A percentile compares a stretch with the other conserved stretches of the same genome.
Conservation (phyloP, 30 jellyfish, hydroid and myxozoan genomes). For the Turritopsis dohrnii region DNA sequence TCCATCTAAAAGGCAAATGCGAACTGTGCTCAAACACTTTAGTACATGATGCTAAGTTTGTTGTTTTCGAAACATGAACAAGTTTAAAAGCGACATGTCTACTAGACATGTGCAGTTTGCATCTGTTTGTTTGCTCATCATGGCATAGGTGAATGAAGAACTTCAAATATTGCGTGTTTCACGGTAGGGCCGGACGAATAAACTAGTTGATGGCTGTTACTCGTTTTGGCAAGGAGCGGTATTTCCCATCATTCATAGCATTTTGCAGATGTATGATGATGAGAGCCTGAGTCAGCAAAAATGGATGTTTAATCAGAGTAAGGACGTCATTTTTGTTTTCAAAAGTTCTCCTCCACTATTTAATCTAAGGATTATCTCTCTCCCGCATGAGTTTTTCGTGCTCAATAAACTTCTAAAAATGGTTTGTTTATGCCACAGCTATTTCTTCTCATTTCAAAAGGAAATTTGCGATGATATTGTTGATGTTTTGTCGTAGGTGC, state of each 20-base stretch:
- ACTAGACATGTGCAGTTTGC: no score
- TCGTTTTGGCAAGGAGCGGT: slow-evolving; percentile 97
- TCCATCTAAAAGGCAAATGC: no score
- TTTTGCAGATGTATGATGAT: slow-evolving; percentile 77
- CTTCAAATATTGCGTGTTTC: no score
- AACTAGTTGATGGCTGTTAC: slow-evolving; percentile 93
- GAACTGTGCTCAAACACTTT: no score
- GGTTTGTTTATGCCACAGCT: neutral
- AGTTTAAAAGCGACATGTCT: no score
- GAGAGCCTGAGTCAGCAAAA: slow-evolving; percentile 63
- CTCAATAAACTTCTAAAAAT: neutral
- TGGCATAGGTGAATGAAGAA: neutral
- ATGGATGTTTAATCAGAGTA: slow-evolving; percentile 95
- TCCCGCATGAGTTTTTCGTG: neutral
- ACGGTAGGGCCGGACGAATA: slow-evolving; percentile 81
- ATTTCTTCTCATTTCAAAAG: neutral
- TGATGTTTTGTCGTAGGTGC: slow-evolving; percentile 50
- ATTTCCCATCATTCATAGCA: slow-evolving; percentile 86
- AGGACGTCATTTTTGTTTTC: neutral
- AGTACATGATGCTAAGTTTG: no score
- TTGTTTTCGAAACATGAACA: no score
- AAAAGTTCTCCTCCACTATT: neutral
- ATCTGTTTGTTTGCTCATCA: neutral
- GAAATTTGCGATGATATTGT: neutral
- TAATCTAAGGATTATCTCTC: neutral